Conservation (phyloP, 2,113 vertebrate genomes). For the Nyctereutes procyonoides region DNA sequence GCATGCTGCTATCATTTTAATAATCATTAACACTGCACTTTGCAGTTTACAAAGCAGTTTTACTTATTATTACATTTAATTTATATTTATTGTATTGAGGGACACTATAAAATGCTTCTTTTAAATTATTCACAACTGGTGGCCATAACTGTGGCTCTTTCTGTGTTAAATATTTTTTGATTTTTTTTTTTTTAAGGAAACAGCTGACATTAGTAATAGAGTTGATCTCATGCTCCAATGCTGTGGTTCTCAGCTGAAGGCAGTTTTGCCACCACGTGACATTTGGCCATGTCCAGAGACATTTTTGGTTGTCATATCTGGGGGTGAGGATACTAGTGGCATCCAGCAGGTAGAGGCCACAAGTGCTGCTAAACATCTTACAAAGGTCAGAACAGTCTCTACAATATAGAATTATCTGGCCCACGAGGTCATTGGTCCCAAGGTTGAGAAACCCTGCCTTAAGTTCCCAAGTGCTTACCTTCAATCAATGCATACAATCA, state of each 20-base stretch:
- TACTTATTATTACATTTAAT: constrained; percentile 27
- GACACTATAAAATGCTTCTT: constrained; percentile 16
- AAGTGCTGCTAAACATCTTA: neutral
- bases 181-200: constrained; percentile 5
- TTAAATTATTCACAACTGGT: constrained; percentile 43
- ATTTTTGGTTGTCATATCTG: neutral
- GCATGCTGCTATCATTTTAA: neutral
- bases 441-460: neutral
- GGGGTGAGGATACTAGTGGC: neutral
- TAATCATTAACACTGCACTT: neutral
- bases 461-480: neutral
- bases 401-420: neutral
- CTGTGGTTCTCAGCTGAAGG: neutral
- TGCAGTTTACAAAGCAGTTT: constrained; percentile 27
- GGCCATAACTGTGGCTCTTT: constrained; percentile 20
- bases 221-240: neutral
- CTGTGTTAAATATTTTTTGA: constrained; percentile 46
- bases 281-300: neutral
- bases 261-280: neutral
- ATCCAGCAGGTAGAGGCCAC: neutral
- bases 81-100: constrained; percentile 24
- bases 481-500: neutral
- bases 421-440: too few relatives aligned
- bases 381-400: neutral
- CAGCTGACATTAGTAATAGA: neutral